These are phyloP conservation scores for Dasyprocta punctata DNA, from an alignment of 2,113 vertebrate genomes.

Conservation along the genomic window DNA sequence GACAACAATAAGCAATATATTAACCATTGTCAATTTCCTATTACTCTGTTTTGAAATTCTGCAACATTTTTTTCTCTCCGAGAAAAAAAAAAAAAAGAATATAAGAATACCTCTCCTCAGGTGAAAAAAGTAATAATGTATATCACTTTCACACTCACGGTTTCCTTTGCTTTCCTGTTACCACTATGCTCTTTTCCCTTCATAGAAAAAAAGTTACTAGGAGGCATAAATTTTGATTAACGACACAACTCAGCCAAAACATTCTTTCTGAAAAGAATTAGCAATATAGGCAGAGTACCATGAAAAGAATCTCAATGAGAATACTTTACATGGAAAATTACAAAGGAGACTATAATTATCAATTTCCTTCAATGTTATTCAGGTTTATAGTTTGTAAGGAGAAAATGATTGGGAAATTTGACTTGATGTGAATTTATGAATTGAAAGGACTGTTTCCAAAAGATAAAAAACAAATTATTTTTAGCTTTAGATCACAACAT, in stretches of 20 bases:
- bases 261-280: constrained; percentile 77
- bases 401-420: constrained; percentile 66
- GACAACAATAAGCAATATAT: too few species aligned
- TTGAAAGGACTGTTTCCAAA: not conserved
- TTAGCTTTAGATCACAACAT: constrained; percentile 36
- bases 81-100: too few species aligned
- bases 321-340: constrained; percentile 76
- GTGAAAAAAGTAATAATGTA: not conserved
- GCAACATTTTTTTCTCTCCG: too few species aligned
- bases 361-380: constrained; percentile 36
- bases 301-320: constrained; percentile 73
- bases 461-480: constrained; percentile 58
- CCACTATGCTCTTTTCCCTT: constrained; percentile 33
- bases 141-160: constrained; percentile 41
- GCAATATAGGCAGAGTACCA: constrained; percentile 57
- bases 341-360: constrained; percentile 73
- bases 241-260: constrained; percentile 62
- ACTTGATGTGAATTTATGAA: constrained; percentile 67
- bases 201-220: constrained; percentile 54
- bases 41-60: too few species aligned
- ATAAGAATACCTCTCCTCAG: not conserved
- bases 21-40: too few species aligned
- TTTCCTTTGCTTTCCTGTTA: constrained; percentile 53
- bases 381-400: constrained; percentile 47
- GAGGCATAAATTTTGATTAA: constrained; percentile 75